Base-by-base conservation (phyloP, 2,797 vertebrate species). In the Sylvilagus floridanus region DNA sequence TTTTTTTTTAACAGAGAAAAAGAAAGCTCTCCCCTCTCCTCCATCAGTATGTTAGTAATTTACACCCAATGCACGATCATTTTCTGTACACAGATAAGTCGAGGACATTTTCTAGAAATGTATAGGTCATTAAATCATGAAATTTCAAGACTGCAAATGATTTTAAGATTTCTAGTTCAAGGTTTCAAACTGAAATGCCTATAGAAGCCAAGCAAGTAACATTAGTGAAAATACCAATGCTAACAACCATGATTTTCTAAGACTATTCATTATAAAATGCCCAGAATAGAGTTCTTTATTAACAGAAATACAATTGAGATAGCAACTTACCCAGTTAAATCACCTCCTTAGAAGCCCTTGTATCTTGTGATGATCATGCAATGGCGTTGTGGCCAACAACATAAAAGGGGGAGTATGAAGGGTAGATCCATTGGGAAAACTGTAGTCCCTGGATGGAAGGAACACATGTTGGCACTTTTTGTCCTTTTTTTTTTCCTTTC, bases 41-140 rank as follows among this genome's bases (percentile, higher is more conserved):
- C 66, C 68, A 92, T 86, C 8, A 60, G 47, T 68, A 68, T 79
- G 13, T 77, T 85, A 69, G 63, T 54, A 17, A 77, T 52, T 93
- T 82, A 88, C 96, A 68, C 21, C 7, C 63, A 91, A 52, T 0
- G 30, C 17, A 21, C 1, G 7, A 93, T 73, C 75, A 66, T 52
- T 24, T 75, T 42, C 13, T 85, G 11, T 37, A 50, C 71, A 62
- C 26, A 86, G 42, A 84, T 54, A 81, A 72, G 22, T 75, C 84
- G 84, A 83, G 76, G 22, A 13, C 17, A 73, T 84, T 91, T 90
- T 14, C 60, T 94, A 5, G 76, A 83, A 42, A 65, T 22, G 47
- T 7, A 66, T 0, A 78, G 11, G 66, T 79, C 26, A 68, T 60
- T 85, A 85, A 95, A 37, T 77, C 22, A 37, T 47, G 54, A 65